Conservation (phyloP, 1,140 invertebrate species). For the Lordiphosa collinella region DNA sequence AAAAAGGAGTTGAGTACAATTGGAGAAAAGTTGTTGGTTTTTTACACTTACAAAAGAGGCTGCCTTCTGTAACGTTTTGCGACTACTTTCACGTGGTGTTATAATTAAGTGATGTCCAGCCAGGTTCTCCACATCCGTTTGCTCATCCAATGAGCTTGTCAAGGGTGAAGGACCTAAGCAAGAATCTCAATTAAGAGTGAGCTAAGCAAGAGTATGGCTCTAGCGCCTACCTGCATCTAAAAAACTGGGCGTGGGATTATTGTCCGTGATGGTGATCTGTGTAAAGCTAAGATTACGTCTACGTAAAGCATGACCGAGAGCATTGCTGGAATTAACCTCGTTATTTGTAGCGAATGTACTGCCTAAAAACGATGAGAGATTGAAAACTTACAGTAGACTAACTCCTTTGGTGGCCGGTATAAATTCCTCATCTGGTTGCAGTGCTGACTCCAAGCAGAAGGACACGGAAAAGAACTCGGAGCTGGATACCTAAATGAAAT, state of each 20-base stretch:
- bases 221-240: slow-evolving; percentile 80
- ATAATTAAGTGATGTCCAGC: slow-evolving; percentile 87
- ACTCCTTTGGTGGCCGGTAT: slow-evolving; percentile 85
- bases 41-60: slow-evolving; percentile 72
- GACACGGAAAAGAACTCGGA: slow-evolving; percentile 88
- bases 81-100: slow-evolving; percentile 59
- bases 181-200: slow-evolving; percentile 58
- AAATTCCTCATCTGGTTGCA: slow-evolving; percentile 82
- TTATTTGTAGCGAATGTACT: neutral
- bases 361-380: neutral
- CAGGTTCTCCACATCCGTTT: slow-evolving; percentile 84
- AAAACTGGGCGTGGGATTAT: slow-evolving; percentile 81
- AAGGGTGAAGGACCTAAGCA: slow-evolving; percentile 50
- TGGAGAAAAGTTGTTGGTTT: neutral
- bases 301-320: slow-evolving; percentile 78
- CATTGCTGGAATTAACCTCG: slow-evolving; percentile 78
- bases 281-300: slow-evolving; percentile 72
- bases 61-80: slow-evolving; percentile 68
- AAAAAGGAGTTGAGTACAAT: neutral
- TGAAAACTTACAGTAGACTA: slow-evolving; percentile 84
- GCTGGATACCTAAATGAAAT: slow-evolving; percentile 83
- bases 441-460: slow-evolving; percentile 82
- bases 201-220: neutral
- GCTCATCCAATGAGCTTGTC: slow-evolving; percentile 82
- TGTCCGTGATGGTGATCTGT: slow-evolving; percentile 72